Evolutionary conservation across 2,113 vertebrate species (phyloP).

Genomic region (Hemicordylus capensis): DNA sequence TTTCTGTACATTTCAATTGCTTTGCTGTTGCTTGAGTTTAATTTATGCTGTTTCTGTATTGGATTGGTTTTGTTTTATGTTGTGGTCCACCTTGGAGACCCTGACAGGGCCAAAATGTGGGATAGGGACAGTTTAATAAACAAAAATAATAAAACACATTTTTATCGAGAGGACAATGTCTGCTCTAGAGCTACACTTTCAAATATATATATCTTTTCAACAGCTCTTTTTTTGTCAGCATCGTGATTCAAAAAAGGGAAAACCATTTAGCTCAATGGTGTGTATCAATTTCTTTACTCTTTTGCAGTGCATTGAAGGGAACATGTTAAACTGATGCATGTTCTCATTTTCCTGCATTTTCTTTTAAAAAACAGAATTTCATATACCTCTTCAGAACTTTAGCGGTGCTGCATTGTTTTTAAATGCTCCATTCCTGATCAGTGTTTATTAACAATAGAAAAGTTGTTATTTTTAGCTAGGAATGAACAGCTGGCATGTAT

Average conservation of each 20-base stretch:
- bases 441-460: not conserved
- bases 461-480: conserved; percentile 17
- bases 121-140: not conserved
- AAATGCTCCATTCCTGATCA: not conserved
- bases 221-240: conserved; percentile 52
- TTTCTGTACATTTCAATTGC: not conserved
- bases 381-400: not conserved
- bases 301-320: conserved; percentile 46
- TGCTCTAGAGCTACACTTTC: conserved; percentile 42
- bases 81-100: not conserved
- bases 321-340: conserved; percentile 19
- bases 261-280: conserved; percentile 62
- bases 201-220: conserved; percentile 65
- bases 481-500: conserved; percentile 64
- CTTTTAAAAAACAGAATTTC: not conserved
- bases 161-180: not conserved
- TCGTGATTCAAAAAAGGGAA: conserved; percentile 63
- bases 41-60: not conserved
- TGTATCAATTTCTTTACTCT: conserved; percentile 54
- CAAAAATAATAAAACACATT: not conserved
- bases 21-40: not conserved
- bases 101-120: not conserved
- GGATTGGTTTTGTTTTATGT: not conserved
- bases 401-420: conserved; percentile 1
- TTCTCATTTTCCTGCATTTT: not conserved